phyloP scores from a whole-genome alignment of 1,140 invertebrate species.

The Heliconius nattereri region DNA sequence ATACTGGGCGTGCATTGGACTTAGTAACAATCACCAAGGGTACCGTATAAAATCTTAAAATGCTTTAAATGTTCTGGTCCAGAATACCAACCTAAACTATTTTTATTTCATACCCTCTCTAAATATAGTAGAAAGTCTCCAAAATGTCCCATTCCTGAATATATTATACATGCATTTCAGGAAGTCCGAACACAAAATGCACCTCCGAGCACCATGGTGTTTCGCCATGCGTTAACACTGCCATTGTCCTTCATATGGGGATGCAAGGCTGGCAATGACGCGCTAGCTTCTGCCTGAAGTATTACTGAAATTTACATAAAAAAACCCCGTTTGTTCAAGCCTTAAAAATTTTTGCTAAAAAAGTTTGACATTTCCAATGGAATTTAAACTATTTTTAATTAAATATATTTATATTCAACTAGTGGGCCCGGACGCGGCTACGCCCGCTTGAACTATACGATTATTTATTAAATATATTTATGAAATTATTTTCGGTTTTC shows the following conservation, averaged over 20 bases:
- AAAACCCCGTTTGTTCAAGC: neutral
- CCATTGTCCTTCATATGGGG: conserved; percentile 32
- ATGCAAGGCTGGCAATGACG: conserved; percentile 35
- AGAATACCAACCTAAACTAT: neutral
- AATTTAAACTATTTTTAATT: too few relatives aligned
- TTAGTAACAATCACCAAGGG: too few relatives aligned
- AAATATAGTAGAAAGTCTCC: neutral
- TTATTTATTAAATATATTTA: too few relatives aligned
- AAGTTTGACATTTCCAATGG: too few relatives aligned
- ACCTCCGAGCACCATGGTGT: conserved; percentile 22
- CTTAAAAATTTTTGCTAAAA: neutral
- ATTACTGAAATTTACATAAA: conserved; percentile 31
- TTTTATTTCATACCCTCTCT: neutral
- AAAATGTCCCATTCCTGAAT: neutral
- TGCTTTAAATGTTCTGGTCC: too few relatives aligned
- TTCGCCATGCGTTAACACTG: conserved; percentile 33
- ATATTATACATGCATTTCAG: conserved; percentile 3
- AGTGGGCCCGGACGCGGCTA: too few relatives aligned
- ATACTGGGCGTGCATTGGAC: too few relatives aligned
- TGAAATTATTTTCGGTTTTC: too few relatives aligned
- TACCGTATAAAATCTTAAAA: too few relatives aligned
- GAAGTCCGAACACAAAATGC: conserved; percentile 17
- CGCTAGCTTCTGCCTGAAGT: conserved; percentile 24
- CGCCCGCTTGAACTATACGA: too few relatives aligned
- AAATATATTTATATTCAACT: too few relatives aligned